These are phyloP conservation scores for Brachionus manjavacas DNA, from an alignment of 1,140 invertebrate genomes.

Conservation along the genomic window DNA sequence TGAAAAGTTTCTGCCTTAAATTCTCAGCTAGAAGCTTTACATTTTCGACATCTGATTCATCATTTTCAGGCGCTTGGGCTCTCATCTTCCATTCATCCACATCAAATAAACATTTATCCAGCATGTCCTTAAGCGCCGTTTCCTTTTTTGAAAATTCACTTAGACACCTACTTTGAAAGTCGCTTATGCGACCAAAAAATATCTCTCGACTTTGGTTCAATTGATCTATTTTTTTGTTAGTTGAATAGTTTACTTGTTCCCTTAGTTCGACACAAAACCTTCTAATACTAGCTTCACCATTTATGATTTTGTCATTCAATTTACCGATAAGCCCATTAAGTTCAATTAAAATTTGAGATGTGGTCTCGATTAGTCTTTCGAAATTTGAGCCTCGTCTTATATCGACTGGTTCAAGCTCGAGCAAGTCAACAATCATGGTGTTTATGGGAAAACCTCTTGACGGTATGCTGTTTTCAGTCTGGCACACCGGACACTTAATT, in stretches of 20 bases:
- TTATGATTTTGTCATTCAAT: background rate
- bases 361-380: background rate
- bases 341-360: background rate
- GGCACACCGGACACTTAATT: conserved; percentile 2
- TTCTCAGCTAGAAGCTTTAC: background rate
- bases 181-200: background rate
- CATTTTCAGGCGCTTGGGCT: background rate
- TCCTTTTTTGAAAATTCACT: background rate
- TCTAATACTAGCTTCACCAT: background rate
- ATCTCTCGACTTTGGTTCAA: background rate
- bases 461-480: background rate
- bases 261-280: background rate
- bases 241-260: conserved; percentile 8
- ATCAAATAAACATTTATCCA: conserved; percentile 6
- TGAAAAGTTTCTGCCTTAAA: background rate
- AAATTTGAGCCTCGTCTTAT: background rate
- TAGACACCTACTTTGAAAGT: background rate
- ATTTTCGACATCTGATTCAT: background rate
- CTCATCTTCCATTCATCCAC: background rate
- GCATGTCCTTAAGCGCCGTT: background rate
- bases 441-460: background rate
- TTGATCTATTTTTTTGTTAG: background rate
- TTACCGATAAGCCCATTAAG: background rate
- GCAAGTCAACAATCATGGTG: background rate
- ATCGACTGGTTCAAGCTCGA: background rate